Base-by-base conservation (phyloP, 1,140 invertebrate genomes). In the Neodiprion fabricii region DNA sequence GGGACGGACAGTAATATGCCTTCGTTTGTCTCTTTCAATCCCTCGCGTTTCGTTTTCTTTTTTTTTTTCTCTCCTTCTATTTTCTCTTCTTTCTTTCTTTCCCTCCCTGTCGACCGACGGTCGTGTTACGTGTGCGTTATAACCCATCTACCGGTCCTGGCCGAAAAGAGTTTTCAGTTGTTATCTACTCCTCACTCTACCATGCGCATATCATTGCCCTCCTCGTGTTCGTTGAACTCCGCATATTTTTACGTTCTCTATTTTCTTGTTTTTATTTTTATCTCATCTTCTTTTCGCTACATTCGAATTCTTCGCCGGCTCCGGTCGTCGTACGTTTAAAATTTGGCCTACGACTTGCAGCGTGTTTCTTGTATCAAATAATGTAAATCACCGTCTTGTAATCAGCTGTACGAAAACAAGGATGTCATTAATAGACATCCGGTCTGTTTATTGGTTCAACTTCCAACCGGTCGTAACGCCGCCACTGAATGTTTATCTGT, bases 81-180 rank as follows among this genome's bases (percentile, higher is more conserved):
- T 48, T 77, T 72, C 70, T 75, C 72, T 73, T 78, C 65, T 72
- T 48, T 23, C 73, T 53, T 67, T 74, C 71, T 71, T 66, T n/a
- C 73, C 76, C 75, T 75, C 74, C 67, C 77, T 65, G 77, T 77
- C 76, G 71, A 47, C 76, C 74, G 75, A 75, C 75, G 28, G 28
- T 40, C 28, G 28, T 4, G 28, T 40, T 40, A 40, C 28, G 28
- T 40, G 28, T 40, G 28, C 28, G 28, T 40, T 40, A 40, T 40
- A 40, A 40, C 28, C 28, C 28, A 40, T 40, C 28, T 5, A 40
- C 28, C 28, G 28, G 28, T 40, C 28, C 28, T 40, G 28, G 28
- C 5, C 28, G 28, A 40, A 40, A 40, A 40, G 28, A 40, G 28
- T 40, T 40, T 40, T 40, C 28, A 40, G 28, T 40, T 40, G 28